Evolutionary conservation across 2,797 vertebrate species (phyloP), one percentile per base, ranked within the genome.

Genomic region (Salmo trutta): DNA sequence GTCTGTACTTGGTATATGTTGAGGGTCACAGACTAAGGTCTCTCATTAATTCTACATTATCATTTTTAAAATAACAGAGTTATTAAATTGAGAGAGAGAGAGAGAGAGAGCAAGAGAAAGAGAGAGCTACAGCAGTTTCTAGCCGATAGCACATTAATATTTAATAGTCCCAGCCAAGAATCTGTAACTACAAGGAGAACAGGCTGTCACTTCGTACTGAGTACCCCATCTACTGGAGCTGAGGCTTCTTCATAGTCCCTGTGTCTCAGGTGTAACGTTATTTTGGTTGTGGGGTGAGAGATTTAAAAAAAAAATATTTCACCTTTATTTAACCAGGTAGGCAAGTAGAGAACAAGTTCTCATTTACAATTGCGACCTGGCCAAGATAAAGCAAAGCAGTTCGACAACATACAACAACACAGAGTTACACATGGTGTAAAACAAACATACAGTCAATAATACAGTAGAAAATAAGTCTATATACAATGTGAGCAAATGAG

Each of bases 181-280:
- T 85, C 87, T 89, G 90, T 93, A 92, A 94, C 93, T 91, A 92
- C 86, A 91, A 85, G 77, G 85, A 84, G 84, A 91, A 83, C 78
- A 81, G 88, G 82, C 86, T 87, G 89, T 91, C 86, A 89, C 87
- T 92, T 83, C 85, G 86, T 82, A 83, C 85, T 78, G 83, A 90
- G 86, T 84, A 81, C 73, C 74, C 78, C 77, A 82, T 85, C 88
- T 88, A 87, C 85, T 83, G 83, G 77, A 85, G 86, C 83, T 88
- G 84, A 86, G 83, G 82, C 82, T 85, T 84, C 84, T 85, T 89
- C 79, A 78, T 75, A 77, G 81, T 86, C 85, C 77, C 80, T 21
- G 86, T 77, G 86, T 85, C 88, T 88, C 91, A 90, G 90, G 86
- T 90, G 89, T 83, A 87, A 83, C 80, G 75, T 75, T 73, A 80